Evolutionary conservation across 2,797 vertebrate species (phyloP).

Genomic region (Diplodus sargus): DNA sequence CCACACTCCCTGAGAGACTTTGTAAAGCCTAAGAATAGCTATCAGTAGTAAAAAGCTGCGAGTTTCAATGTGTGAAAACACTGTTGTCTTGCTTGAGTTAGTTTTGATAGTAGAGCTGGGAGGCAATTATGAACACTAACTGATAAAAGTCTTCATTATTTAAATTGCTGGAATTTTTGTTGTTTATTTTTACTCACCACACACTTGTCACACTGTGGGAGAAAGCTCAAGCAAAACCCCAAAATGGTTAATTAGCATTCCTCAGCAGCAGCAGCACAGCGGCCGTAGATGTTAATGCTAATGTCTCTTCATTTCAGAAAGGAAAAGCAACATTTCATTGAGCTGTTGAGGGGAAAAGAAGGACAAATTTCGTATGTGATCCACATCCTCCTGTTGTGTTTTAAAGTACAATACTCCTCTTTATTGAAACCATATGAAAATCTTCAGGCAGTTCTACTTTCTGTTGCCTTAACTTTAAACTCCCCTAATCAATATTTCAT

Average conservation of each 20-base stretch:
- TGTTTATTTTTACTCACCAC: slow-evolving; percentile 9
- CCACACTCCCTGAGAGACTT: slow-evolving; percentile 23
- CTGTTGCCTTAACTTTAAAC: not conserved
- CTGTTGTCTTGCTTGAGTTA: not conserved
- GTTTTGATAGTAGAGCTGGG: slow-evolving; percentile 8
- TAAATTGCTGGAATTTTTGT: slow-evolving; percentile 15
- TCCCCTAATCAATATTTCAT: not conserved
- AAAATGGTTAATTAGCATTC: slow-evolving; percentile 21
- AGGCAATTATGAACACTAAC: not conserved
- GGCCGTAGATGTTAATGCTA: not conserved
- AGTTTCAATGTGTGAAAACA: not conserved
- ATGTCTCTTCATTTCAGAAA: not conserved
- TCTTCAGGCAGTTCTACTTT: not conserved
- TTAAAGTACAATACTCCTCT: not conserved
- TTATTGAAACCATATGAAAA: no score
- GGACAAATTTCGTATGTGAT: not conserved
- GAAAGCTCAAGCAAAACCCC: not conserved
- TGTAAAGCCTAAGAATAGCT: not conserved
- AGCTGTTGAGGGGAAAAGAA: not conserved
- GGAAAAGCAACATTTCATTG: slow-evolving; percentile 15
- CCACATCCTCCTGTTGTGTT: no score
- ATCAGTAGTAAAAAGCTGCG: slow-evolving; percentile 1
- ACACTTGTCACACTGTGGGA: slow-evolving; percentile 9
- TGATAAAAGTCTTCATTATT: not conserved
- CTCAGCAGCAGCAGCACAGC: not conserved